phyloP scores from a whole-genome alignment of 2,797 vertebrate species.

The Sebastes taczanowskii region DNA sequence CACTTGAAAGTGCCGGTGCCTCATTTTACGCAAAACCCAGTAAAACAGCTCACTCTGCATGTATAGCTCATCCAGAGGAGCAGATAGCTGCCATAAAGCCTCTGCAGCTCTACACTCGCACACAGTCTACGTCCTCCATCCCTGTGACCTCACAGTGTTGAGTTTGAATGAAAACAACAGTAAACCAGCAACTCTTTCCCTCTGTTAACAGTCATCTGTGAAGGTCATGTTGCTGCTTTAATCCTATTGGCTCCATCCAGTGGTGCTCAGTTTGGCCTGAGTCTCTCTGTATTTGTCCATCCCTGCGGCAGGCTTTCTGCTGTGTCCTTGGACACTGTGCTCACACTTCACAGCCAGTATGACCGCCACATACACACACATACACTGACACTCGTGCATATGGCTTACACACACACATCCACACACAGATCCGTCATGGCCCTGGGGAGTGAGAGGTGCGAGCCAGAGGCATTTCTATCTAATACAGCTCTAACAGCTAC shows the following conservation, averaged over 20 bases:
- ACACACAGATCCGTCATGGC: constrained; percentile 30
- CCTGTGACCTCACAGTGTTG: neutral
- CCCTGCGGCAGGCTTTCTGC: constrained; percentile 50
- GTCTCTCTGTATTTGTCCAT: constrained; percentile 30
- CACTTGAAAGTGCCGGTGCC: neutral
- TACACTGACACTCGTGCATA: neutral
- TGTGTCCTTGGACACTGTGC: constrained; percentile 66
- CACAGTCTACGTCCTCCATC: neutral
- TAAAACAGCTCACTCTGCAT: neutral
- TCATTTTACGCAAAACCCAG: neutral
- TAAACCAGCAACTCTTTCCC: constrained; percentile 6
- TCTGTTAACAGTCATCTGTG: constrained; percentile 43
- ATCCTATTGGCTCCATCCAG: constrained; percentile 60
- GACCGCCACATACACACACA: neutral
- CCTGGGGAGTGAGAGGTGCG: constrained; percentile 39
- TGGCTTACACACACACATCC: neutral
- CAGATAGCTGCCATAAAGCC: neutral
- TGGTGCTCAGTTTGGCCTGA: constrained; percentile 34
- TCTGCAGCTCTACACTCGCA: neutral
- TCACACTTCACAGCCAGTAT: constrained; percentile 43
- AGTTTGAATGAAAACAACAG: constrained; percentile 31
- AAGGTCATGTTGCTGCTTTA: constrained; percentile 66
- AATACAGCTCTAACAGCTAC: constrained; percentile 58
- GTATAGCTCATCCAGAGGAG: neutral
- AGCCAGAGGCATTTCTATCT: constrained; percentile 58